Evolutionary conservation across 2,888 invertebrate genomes (phyloP), one percentile per base, ranked within the genome.

Genomic region (Synergus gifuensis): DNA sequence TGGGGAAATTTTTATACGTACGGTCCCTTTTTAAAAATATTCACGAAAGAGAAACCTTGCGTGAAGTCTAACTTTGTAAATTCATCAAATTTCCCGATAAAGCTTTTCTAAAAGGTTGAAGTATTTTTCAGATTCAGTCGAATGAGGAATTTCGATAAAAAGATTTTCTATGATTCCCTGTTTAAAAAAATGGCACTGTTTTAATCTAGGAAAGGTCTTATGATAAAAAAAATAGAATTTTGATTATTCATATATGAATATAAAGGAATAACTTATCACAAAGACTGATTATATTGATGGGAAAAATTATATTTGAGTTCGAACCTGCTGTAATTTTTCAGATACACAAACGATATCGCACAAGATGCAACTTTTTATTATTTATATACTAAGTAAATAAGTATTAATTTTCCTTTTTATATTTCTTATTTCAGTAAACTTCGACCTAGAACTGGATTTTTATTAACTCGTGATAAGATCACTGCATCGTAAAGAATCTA

Each of bases 51-150:
- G 54, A 54, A 54, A 73, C 73, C n/a, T 36, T 54, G n/a, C 12
- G 12, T 58, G 40, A 36, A 73, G 40, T 73, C 54, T 36, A 54
- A 73, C 54, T 73, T 54, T 73, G 73, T 58, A 73, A 73, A 73
- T 73, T 49, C 73, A 58, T 73, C 40, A 73, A 73, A 73, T 73
- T 49, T 73, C 73, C 40, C 54, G 73, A 73, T 73, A 73, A 58
- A 54, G 73, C 73, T 73, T 49, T 73, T 40, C 54, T 73, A 73
- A 73, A 73, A 54, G 49, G 36, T 73, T 40, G 28, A 73, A 73
- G 12, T 36, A 73, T 36, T 49, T 73, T 69, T 69, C 73, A 49
- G 46, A 73, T n/a, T 73, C 73, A 73, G 73, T 73, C 36, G n/a
- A 73, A 40, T 58, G 54, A 73, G 40, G 54, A 73, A 73, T 7